phyloP scores from a whole-genome alignment of 2,888 invertebrate species.

The Cryptocephalus moraei region DNA sequence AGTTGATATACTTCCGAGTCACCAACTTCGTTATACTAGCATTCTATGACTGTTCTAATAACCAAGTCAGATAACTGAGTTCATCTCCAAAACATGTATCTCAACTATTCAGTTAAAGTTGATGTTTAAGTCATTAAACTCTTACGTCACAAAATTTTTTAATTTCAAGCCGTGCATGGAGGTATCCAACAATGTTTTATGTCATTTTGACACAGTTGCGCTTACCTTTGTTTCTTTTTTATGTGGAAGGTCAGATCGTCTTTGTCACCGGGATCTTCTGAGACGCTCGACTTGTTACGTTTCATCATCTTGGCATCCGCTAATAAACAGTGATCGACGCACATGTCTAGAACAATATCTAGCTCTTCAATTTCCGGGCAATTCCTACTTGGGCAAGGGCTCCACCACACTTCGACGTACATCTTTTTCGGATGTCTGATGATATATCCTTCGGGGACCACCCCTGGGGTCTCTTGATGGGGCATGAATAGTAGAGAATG shows the following conservation, averaged over 20 bases:
- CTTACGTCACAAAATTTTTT: no score
- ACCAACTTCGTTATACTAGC: no score
- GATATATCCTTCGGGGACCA: constrained; percentile 64
- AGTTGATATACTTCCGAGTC: no score
- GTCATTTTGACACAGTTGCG: not conserved
- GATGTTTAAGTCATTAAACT: no score
- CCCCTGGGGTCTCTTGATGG: constrained; percentile 67
- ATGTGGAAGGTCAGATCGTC: constrained; percentile 49
- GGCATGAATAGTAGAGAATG: constrained; percentile 70
- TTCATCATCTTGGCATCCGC: constrained; percentile 29
- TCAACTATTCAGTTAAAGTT: no score
- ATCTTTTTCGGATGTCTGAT: constrained; percentile 59
- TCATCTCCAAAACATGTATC: no score
- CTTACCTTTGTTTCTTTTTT: constrained; percentile 24
- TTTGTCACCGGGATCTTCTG: constrained; percentile 41
- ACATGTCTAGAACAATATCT: constrained; percentile 61
- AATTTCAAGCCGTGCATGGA: no score
- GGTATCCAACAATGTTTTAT: no score
- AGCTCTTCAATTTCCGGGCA: constrained; percentile 66
- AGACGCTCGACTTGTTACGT: constrained; percentile 19
- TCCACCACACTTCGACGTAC: constrained; percentile 75
- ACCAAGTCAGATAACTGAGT: no score
- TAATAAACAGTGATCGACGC: constrained; percentile 61
- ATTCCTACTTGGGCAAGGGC: constrained; percentile 68
- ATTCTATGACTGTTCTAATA: no score